These are phyloP conservation scores for Origma solitaria DNA, from an alignment of 2,113 vertebrate genomes.

Conservation along the genomic window DNA sequence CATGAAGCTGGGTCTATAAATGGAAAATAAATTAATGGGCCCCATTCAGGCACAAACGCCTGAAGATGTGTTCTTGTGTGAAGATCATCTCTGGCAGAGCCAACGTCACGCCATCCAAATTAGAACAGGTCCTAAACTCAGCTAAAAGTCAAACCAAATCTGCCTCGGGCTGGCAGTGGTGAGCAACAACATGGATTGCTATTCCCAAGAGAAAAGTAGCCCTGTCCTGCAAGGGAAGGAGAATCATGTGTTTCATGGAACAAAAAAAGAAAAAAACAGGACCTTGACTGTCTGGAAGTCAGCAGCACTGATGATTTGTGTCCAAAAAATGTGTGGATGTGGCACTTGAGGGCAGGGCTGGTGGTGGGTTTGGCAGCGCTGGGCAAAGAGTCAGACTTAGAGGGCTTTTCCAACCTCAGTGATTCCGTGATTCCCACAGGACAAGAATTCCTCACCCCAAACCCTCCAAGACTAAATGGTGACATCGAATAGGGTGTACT, in stretches of 20 bases:
- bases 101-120: not conserved
- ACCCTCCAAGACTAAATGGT: not conserved
- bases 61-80: not conserved
- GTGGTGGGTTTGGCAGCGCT: not conserved
- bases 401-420: not conserved
- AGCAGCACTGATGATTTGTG: not conserved
- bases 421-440: not conserved
- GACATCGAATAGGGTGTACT: not conserved
- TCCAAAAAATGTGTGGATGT: not conserved
- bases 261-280: not conserved
- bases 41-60: not conserved
- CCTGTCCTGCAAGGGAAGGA: not conserved
- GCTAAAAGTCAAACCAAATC: not conserved
- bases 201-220: not conserved
- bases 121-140: not conserved
- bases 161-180: not conserved
- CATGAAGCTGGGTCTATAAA: not conserved
- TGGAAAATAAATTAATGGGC: not conserved
- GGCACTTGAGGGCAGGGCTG: not conserved
- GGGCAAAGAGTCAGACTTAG: not conserved
- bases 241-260: not conserved
- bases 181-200: not conserved
- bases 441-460: not conserved
- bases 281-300: not conserved
- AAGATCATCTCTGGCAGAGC: not conserved